Evolutionary conservation across 2,888 invertebrate genomes (phyloP), one percentile per base, ranked within the genome.

Genomic region (Drosophila koepferae): DNA sequence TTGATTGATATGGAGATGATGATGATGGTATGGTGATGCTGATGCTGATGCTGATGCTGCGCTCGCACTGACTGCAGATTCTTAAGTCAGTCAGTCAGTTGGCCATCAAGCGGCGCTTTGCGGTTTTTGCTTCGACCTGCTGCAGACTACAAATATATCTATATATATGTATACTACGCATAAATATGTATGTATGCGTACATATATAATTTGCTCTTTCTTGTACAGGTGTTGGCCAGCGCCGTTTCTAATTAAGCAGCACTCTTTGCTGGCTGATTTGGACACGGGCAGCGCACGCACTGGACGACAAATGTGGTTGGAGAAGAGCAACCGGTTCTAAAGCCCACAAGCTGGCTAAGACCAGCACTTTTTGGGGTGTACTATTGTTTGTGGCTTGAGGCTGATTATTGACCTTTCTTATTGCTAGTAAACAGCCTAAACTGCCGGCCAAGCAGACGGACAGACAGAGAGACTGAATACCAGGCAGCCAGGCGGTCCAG

Each of bases 41-140:
- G 48, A 54, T 59, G 67, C 44, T 56, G 48, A 54, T 59, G 68
- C 41, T 63, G 69, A 36, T 66, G 64, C 61, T 63, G 68, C 56
- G 78, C 34, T 72, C 49, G 53, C 46, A 66, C 66, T 63, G 51
- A 46, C 65, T 78, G 64, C 67, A 72, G 76, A 74, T 83, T 71
- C 69, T 70, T 71, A 38, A 81, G 81, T 81, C 85, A 85, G 83
- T 84, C 84, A 86, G 84, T 85, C 74, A 80, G 85, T 86, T 84
- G 91, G 82, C 82, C 91, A 90, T 80, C 72, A 83, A 83, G 89
- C 84, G 82, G 80, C 80, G 85, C 80, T 86, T 81, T 87, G 88
- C 82, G 82, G 89, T 90, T 80, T 72, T 64, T 60, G 34, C 44
- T 12, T 20, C 58, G 58, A 58, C 74, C 53, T 64, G 61, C 56